A percentile compares a stretch with the other conserved stretches of the same genome.
Conservation (phyloP, 2,888 invertebrate genomes). For the Leptopilina drosophilae region DNA sequence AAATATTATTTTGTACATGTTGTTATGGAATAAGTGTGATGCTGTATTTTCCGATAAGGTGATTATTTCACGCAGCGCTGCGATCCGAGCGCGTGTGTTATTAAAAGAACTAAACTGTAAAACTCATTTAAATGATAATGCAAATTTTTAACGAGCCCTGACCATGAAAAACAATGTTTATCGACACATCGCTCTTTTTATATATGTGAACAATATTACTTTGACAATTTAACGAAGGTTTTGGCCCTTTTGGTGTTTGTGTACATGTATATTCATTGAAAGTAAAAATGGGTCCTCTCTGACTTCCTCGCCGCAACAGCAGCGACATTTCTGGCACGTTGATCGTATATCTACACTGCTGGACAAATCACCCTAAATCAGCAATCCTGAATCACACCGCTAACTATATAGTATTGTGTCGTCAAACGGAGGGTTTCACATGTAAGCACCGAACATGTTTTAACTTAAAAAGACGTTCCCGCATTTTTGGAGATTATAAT, state of each 20-base stretch:
- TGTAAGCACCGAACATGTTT: neutral
- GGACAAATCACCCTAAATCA: slow-evolving; percentile 55
- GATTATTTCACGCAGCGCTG: slow-evolving; percentile 2
- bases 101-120: slow-evolving; percentile 24
- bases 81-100: slow-evolving; percentile 1
- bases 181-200: slow-evolving; percentile 16
- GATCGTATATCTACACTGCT: slow-evolving; percentile 54
- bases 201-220: slow-evolving; percentile 26
- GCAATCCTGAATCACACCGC: slow-evolving; percentile 52
- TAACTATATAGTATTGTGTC: slow-evolving; percentile 46
- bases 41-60: slow-evolving; percentile 2
- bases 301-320: neutral
- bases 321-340: slow-evolving; percentile 27
- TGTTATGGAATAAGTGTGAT: neutral
- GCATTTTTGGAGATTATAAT: neutral
- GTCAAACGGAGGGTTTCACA: slow-evolving; percentile 38
- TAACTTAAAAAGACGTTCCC: neutral
- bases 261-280: slow-evolving; percentile 4
- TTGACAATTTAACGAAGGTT: slow-evolving; percentile 27
- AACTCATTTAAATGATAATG: slow-evolving; percentile 38
- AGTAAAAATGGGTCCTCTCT: neutral
- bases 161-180: slow-evolving; percentile 36
- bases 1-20: neutral
- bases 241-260: neutral
- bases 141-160: slow-evolving; percentile 23